Evolutionary conservation across 2,888 invertebrate genomes (phyloP).

Genomic region (Syritta pipiens): DNA sequence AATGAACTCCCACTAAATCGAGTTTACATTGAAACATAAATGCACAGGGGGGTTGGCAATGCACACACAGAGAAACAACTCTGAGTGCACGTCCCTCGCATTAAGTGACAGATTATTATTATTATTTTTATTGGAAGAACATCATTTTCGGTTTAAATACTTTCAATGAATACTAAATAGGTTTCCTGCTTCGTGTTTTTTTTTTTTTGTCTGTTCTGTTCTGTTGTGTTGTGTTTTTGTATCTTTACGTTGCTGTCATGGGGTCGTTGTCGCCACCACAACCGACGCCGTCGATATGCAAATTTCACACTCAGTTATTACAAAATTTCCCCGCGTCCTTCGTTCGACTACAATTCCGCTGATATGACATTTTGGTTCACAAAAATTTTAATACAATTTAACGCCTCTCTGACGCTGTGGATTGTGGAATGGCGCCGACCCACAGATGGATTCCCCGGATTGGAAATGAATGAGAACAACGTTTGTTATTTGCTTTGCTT

Average conservation of each 20-base stretch:
- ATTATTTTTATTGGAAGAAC: constrained; percentile 69
- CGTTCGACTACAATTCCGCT: constrained; percentile 41
- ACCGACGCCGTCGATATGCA: constrained; percentile 59
- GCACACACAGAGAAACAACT: too few relatives aligned
- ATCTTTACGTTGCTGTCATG: constrained; percentile 26
- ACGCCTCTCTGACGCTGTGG: constrained; percentile 56
- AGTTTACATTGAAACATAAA: constrained; percentile 38
- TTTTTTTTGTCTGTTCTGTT: background rate
- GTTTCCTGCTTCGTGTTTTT: constrained; percentile 27
- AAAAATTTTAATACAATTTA: constrained; percentile 66
- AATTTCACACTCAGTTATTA: constrained; percentile 57
- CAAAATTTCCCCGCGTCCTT: background rate
- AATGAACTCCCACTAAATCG: constrained; percentile 70
- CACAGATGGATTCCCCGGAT: constrained; percentile 25
- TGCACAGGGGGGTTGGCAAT: constrained; percentile 42
- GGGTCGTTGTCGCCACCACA: constrained; percentile 10
- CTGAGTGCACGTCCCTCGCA: constrained; percentile 54
- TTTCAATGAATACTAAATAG: constrained; percentile 69
- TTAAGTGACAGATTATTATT: constrained; percentile 68
- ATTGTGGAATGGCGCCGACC: background rate
- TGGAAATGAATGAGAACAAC: constrained; percentile 60
- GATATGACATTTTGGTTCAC: constrained; percentile 64
- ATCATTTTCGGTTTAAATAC: constrained; percentile 69
- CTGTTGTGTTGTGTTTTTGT: constrained; percentile 7
- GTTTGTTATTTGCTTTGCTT: constrained; percentile 53